Percentiles rank a stretch among this genome's conserved stretches.
These are phyloP conservation scores for Linurgus olivaceus DNA, from an alignment of 2,797 vertebrate species.

Conservation along the genomic window DNA sequence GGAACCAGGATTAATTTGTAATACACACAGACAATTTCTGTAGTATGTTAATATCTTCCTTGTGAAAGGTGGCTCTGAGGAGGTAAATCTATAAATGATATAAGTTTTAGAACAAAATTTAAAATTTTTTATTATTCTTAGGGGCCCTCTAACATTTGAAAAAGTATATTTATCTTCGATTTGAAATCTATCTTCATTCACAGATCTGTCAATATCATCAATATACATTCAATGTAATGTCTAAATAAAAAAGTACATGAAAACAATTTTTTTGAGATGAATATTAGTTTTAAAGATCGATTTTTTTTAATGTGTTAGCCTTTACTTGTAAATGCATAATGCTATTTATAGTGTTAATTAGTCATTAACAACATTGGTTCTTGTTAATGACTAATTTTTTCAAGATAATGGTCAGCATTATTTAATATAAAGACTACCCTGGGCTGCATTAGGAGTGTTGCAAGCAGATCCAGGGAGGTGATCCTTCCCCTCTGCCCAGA, in stretches of 20 bases:
- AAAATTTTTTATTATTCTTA: neutral
- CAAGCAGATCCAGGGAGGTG: neutral
- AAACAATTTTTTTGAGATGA: neutral
- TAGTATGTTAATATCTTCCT: neutral
- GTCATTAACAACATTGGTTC: neutral
- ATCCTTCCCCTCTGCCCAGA: neutral
- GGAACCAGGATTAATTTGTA: neutral
- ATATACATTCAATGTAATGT: neutral
- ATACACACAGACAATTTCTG: neutral
- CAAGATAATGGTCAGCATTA: neutral
- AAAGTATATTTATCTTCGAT: neutral
- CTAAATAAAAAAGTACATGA: neutral
- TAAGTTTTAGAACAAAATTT: neutral
- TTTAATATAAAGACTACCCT: neutral
- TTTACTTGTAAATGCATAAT: neutral
- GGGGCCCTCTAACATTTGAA: neutral
- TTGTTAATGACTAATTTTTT: neutral
- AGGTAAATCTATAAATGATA: neutral
- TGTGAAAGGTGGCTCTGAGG: neutral
- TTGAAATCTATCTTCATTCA: neutral
- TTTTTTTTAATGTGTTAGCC: neutral
- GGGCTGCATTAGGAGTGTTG: neutral
- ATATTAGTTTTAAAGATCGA: neutral
- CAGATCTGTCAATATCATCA: neutral
- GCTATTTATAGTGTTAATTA: neutral